Base-by-base conservation (phyloP, 2,113 vertebrate genomes). In the Dolichotis patagonum region DNA sequence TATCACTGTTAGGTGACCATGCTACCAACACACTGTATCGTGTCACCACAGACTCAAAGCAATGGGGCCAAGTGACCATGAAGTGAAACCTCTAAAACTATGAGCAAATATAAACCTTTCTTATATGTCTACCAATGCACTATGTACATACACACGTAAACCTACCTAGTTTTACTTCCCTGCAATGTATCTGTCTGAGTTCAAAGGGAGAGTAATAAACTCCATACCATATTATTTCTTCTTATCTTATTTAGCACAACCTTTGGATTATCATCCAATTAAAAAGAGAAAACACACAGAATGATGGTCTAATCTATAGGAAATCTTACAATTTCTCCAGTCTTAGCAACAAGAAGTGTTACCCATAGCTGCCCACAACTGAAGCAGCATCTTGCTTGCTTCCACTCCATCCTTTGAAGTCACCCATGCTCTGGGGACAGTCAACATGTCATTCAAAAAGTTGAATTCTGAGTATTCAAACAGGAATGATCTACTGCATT, bases 181-280 rank as follows among this genome's bases (percentile, higher is more conserved):
- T 87, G 22, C 1, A 52, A 86, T 56, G 38, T 73, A 26, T 49
- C 60, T 90, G 54, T 24, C 43, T 83, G 43, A 91, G 30, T 93
- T 49, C 12, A 92, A 90, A 58, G n/a, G 63, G 43, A 95, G 16
- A 88, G 2, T 41, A 62, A 87, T 60, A 60, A 88, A 81, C 10
- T 75, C 4, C 32, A 30, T 11, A 17, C 63, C 94, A 4, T 13
- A n/a, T 73, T 52, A 78, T 32, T 91, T 83, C 46, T 93, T 75
- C 84, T 90, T 63, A 88, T 84, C 82, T 85, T 52, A 86, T 43
- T 85, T 82, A 82, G 11, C 19, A 32, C 56, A 95, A 58, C 56
- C 46, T 93, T 93, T 88, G 38, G 52, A 75, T 82, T 62, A 28
- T 49, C 62, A 67, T 32, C 0, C n/a, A 80, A 3, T 54, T 88